Evolutionary conservation across 1,140 invertebrate genomes (phyloP), one percentile per base, ranked within the genome.

Genomic region (Atta colombica): DNA sequence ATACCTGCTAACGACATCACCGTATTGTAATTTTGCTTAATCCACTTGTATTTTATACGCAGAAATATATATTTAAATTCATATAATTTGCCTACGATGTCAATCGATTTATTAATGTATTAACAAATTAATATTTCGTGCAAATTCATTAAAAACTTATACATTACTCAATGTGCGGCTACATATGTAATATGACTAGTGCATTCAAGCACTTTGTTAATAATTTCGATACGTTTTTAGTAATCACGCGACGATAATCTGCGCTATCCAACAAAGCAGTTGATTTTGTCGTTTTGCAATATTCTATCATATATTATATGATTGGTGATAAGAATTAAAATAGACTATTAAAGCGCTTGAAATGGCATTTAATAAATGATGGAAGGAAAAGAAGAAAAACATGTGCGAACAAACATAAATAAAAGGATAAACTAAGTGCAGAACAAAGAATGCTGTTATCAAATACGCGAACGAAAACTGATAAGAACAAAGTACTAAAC

Each of bases 401-500:
- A 55, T 10, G 6, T 35, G 5, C 12, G 16, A 21, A 25, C 49
- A 16, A 39, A 87, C 45, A 45, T 3, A 45, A 53, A 5, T 31
- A 25, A 77, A 77, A 58, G 45, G n/a, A 12, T 53, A n/a, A 28
- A 35, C 12, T 3, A 8, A 7, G 28, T 58, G 31, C 60, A 45
- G 45, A 28, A 39, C 16, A 49, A 10, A 25, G 45, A 63, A 35
- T 55, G 35, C 81, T 72, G 72, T 90, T 91, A 90, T 91, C 65
- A 25, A 60, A 69, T 51, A 53, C 21, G 53, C 78, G 71, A 81
- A 35, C 45, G 74, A 71, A 74, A 77, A 53, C 77, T 78, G 89
- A 90, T 91, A 91, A 90, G 84, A 90, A 90, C 89, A 87, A 84
- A 88, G 87, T 90, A 81, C 72, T 66, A 86, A 90, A 66, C 71